Evolutionary conservation across 2,797 vertebrate species (phyloP), one percentile per base, ranked within the genome.

Genomic region (Paguma larvata): DNA sequence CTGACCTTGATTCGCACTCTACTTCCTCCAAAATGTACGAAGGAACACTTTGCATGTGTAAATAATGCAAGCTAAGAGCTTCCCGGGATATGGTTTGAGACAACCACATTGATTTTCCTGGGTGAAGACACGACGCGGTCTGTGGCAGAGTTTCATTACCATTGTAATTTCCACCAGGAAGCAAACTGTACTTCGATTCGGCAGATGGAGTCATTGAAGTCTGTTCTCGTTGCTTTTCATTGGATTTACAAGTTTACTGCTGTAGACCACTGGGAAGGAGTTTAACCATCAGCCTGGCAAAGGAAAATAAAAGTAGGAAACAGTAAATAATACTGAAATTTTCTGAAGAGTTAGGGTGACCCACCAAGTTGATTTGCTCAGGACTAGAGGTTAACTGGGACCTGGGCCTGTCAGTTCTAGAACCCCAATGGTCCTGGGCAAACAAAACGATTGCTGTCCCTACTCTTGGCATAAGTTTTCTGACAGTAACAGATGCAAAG

Each of bases 401-500:
- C 38, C 51, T 21, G 30, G 23, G 32, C 38, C 13, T 59, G 27
- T 53, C 23, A 16, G 62, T 62, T 70, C 38, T 86, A 59, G 78
- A 68, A 68, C 8, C 21, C 23, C 0, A 5, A 34, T 51, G 46
- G 32, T 34, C 2, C 1, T 3, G 4, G 11, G 21, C 84, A 41
- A 30, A 38, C 0, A 0, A 6, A 2, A 32, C 21, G 41, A 19
- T 34, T 56, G 4, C 25, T n/a, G 23, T 63, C 15, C 30, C 13
- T n/a, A 1, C 0, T 67, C 84, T 46, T 34, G 41, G 41, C n/a
- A 2, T 41, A 23, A 63, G 34, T 5, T 41, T 68, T 59, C 51
- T 79, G 51, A 56, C 25, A 59, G 48, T n/a, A 38, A 25, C 25
- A 21, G 19, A 68, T 62, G 19, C 38, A 32, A 85, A 27, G 53